Evolutionary conservation across 2,797 vertebrate species (phyloP).

Genomic region (Rhabdophis nuchalis): DNA sequence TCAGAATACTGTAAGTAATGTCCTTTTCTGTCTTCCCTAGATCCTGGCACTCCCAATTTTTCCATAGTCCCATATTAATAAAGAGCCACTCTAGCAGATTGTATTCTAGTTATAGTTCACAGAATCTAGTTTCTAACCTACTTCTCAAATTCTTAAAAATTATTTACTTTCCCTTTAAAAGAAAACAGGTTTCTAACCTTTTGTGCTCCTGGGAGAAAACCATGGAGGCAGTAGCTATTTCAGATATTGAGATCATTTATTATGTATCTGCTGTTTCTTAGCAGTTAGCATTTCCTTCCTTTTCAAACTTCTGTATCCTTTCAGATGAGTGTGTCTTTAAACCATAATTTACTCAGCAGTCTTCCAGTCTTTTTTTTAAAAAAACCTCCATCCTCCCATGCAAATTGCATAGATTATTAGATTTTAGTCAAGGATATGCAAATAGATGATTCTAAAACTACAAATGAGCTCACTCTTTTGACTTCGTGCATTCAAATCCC

Average conservation of each 20-base stretch:
- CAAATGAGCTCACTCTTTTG: not conserved
- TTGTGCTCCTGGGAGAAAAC: not conserved
- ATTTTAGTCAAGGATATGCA: not conserved
- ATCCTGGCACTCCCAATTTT: not conserved
- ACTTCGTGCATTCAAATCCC: not conserved
- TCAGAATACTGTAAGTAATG: not conserved
- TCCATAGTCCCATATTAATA: not conserved
- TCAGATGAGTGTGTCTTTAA: not conserved
- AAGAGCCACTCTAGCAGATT: not conserved
- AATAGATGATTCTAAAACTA: not conserved
- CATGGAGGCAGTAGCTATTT: not conserved
- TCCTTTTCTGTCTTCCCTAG: not conserved
- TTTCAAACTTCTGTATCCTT: not conserved
- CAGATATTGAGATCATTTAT: not conserved
- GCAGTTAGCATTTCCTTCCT: not conserved
- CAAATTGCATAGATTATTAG: not conserved
- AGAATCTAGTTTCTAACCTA: not conserved
- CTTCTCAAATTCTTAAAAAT: not conserved
- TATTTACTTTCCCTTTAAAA: not conserved
- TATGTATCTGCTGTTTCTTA: not conserved
- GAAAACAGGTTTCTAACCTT: not conserved
- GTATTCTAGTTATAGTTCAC: not conserved
- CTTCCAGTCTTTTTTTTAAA: not conserved
- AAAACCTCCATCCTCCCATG: not conserved
- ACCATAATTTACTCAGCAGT: not conserved